Evolutionary conservation across 2,797 vertebrate species (phyloP), one percentile per base, ranked within the genome.

Genomic region (Psittacula echo): DNA sequence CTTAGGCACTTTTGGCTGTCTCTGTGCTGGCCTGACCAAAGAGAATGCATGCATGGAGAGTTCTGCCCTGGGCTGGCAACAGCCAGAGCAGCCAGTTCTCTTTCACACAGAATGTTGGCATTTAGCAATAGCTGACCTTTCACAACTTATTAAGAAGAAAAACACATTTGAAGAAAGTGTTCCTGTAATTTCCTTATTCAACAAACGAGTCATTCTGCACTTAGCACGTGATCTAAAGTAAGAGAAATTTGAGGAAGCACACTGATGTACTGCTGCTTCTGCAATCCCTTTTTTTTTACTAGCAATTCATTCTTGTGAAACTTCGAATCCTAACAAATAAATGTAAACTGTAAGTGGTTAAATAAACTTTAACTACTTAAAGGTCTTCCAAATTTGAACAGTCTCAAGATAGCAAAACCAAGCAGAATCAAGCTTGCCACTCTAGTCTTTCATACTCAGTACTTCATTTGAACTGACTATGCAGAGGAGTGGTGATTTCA

Each of bases 121-220:
- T 96, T 92, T 92, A 67, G 91, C 91, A 96, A 89, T 26, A 75
- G 85, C 56, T 87, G 89, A 90, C 54, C 86, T 94, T 95, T 96
- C 96, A 95, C 92, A 95, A 77, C 18, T 77, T 70, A 45, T 1
- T 61, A 11, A 90, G 9, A 12, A 61, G 64, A 65, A 87, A 91
- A 95, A 87, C 53, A 84, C 11, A 56, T 74, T 74, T 84, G 66
- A 81, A 95, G 90, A 93, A 97, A 95, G 76, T 66, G 48, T 56
- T 89, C 30, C 15, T 80, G 61, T 39, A 80, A 89, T 94, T 96
- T 94, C 94, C 86, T 75, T 84, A 58, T 92, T 95, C 71, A 87
- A 76, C 37, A 79, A 89, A 87, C 54, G 54, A 93, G 41, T 66
- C n/a, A 14, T 56, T 72, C 56, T 84, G 37, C 44, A 66, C 13